Evolutionary conservation across 2,113 vertebrate species (phyloP), one percentile per base, ranked within the genome.

Genomic region (Oenanthe melanoleuca): DNA sequence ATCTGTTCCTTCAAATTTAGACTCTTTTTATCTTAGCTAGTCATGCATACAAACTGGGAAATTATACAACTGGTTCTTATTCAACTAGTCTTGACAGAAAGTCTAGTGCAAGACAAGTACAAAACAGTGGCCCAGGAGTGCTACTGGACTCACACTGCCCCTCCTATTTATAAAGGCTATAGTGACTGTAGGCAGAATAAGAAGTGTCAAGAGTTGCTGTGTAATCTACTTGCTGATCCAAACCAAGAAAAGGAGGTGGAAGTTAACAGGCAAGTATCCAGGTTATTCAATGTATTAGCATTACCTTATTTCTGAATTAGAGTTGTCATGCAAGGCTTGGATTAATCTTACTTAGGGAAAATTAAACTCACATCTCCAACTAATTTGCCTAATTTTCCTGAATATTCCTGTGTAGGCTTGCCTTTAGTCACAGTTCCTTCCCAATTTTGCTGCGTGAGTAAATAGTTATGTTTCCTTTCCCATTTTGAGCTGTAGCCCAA

Each of bases 331-430:
- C 26, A 87, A 85, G n/a, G 23, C 37, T 82, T 77, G 84, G 89
- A 89, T 93, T 87, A 80, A 69, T 85, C 75, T 86, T 79, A 57
- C 74, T 66, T 60, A 86, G 29, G 45, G 70, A 95, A 91, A 88
- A 93, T 73, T 73, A 80, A 91, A 94, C 28, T 82, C 44, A 28
- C 38, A 89, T 82, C 71, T 94, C 82, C 71, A 94, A 61, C 56
- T 47, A 79, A 93, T 94, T 89, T 87, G 78, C 66, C 44, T 89
- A 85, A 91, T 89, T 92, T 91, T 91, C 64, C 33, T 83, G 70
- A 85, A 79, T 82, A 57, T 61, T 95, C 83, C 52, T 93, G 95
- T 86, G 44, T 18, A 90, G 92, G 92, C 95, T 86, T 95, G 95
- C 52, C 75, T 86, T 86, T 86, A 85, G 91, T 85, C 80, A 89